Conservation (phyloP, 2,113 vertebrate genomes). For the Sarotherodon lohbergeri region DNA sequence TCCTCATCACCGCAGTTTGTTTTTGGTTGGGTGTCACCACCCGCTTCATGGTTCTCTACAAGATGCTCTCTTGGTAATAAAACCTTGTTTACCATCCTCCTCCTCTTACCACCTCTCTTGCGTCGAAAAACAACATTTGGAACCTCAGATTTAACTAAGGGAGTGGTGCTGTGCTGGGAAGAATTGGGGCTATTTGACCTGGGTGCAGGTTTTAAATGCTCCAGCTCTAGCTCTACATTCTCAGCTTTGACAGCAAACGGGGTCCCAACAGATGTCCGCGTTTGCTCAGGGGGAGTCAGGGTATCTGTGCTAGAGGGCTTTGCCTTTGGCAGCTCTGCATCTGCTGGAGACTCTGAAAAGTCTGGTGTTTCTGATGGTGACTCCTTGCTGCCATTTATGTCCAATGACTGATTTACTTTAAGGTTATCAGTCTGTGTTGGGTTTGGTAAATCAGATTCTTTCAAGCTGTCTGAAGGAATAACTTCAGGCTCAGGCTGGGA, state of each 20-base stretch:
- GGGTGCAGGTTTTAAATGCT: background rate
- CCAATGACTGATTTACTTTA: background rate
- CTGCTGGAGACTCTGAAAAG: background rate
- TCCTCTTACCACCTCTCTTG: slow-evolving; percentile 44
- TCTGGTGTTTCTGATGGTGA: background rate
- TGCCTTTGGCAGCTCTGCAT: background rate
- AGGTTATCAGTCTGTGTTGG: background rate
- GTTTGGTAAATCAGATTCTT: background rate
- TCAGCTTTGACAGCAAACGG: slow-evolving; percentile 30
- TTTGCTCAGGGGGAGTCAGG: background rate
- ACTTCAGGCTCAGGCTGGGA: background rate
- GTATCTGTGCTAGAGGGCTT: background rate
- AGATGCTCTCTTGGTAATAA: background rate
- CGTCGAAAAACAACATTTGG: background rate
- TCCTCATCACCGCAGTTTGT: background rate
- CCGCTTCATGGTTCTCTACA: background rate
- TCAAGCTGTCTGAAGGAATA: background rate
- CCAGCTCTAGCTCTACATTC: slow-evolving; percentile 4
- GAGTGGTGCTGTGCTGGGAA: background rate
- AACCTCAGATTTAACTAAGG: background rate
- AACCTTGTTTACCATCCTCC: slow-evolving; percentile 6
- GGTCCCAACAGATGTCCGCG: background rate
- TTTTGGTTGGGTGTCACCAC: background rate
- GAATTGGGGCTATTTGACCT: background rate
- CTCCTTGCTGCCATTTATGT: background rate